phyloP scores from a whole-genome alignment of 2,113 vertebrate species.

The Xiphias gladius region DNA sequence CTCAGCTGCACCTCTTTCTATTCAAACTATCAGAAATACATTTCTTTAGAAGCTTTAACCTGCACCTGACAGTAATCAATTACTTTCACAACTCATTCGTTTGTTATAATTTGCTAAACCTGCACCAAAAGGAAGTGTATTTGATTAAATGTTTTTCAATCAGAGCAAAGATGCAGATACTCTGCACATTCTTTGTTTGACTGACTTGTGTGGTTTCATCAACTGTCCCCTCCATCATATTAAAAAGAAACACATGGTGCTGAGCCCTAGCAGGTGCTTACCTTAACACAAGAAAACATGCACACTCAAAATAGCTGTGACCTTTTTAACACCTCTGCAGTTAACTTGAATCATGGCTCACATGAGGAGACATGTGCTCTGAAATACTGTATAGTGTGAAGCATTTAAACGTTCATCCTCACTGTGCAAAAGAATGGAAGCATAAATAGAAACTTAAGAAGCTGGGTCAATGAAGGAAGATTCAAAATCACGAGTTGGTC shows the following conservation, averaged over 20 bases:
- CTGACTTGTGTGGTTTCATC: neutral
- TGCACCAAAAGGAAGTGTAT: neutral
- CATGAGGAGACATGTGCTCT: constrained; percentile 35
- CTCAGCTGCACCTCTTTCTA: neutral
- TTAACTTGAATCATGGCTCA: constrained; percentile 29
- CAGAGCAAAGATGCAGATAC: neutral
- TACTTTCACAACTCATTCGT: neutral
- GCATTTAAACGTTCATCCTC: neutral
- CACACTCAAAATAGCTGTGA: constrained; percentile 64
- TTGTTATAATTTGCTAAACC: constrained; percentile 1
- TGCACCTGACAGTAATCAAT: neutral
- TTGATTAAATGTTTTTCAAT: neutral
- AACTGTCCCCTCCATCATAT: neutral
- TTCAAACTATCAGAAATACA: neutral
- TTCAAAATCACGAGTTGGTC: neutral
- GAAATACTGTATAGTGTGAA: neutral
- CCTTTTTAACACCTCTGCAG: constrained; percentile 48
- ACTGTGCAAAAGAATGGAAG: neutral
- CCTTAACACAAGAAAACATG: constrained; percentile 28
- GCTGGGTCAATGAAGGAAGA: neutral
- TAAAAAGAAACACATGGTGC: constrained; percentile 13
- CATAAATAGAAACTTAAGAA: neutral
- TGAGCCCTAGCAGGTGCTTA: constrained; percentile 29
- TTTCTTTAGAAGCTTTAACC: neutral
- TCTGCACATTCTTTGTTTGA: neutral